Conservation (phyloP, 2,113 vertebrate species). For the Datnioides undecimradiatus region DNA sequence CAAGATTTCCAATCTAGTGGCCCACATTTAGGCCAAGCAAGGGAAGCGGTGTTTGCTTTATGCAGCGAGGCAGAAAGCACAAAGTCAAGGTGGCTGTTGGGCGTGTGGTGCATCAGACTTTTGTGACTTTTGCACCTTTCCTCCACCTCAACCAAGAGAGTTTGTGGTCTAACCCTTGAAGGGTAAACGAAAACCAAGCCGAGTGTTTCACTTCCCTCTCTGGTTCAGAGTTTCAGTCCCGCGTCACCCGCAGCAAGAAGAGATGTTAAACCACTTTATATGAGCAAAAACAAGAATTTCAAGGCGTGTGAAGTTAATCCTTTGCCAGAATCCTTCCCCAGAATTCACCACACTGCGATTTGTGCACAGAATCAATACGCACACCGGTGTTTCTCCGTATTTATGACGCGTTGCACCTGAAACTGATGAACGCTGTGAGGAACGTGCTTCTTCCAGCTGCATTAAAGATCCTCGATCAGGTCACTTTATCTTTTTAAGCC, state of each 20-base stretch:
- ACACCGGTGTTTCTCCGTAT: not conserved
- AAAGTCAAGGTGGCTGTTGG: not conserved
- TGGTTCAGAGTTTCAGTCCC: not conserved
- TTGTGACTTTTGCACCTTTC: not conserved
- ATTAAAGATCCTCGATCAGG: not conserved
- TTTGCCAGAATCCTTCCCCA: not conserved
- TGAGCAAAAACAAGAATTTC: not conserved
- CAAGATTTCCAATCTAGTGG: not conserved
- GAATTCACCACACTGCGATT: too few species aligned
- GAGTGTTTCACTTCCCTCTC: constrained; percentile 8
- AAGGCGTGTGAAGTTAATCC: not conserved
- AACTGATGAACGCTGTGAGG: not conserved
- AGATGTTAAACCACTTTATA: not conserved
- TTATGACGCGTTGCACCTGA: not conserved
- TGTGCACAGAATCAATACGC: not conserved
- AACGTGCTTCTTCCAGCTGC: not conserved
- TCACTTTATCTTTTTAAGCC: not conserved
- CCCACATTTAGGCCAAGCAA: not conserved
- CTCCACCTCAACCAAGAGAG: not conserved
- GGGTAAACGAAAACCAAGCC: not conserved
- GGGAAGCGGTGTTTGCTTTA: not conserved
- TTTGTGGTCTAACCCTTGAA: not conserved
- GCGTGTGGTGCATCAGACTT: not conserved
- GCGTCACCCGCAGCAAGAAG: not conserved
- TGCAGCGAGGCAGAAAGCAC: not conserved